These are phyloP conservation scores for Drosophila setosimentum DNA, from an alignment of 2,888 invertebrate species.

Conservation along the genomic window DNA sequence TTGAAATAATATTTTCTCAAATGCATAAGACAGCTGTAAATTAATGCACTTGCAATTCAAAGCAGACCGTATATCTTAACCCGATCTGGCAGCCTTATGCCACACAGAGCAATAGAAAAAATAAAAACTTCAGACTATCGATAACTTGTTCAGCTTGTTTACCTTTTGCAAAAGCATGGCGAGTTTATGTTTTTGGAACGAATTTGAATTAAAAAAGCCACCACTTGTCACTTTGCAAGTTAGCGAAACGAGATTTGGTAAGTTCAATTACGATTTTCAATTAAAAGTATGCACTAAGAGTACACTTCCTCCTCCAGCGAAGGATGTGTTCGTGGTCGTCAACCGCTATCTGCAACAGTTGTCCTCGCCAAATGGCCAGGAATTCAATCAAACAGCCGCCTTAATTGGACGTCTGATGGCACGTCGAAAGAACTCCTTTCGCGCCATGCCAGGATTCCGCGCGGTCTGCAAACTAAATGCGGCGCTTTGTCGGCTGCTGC, in stretches of 20 bases:
- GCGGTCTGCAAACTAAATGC: conserved; percentile 80
- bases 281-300: neutral
- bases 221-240: conserved; percentile 76
- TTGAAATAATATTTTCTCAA: neutral
- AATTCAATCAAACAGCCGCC: conserved; percentile 79
- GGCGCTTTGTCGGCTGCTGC: conserved; percentile 80
- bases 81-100: conserved; percentile 22
- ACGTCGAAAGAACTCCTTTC: conserved; percentile 83
- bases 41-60: neutral
- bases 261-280: conserved; percentile 2
- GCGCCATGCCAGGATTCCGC: conserved; percentile 80
- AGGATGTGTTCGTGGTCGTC: conserved; percentile 60
- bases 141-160: conserved; percentile 18
- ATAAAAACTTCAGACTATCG: neutral
- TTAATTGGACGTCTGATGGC: conserved; percentile 83
- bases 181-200: conserved; percentile 78
- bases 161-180: conserved; percentile 59
- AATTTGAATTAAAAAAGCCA: conserved; percentile 81
- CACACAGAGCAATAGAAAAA: neutral
- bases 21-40: neutral
- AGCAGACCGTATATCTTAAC: neutral
- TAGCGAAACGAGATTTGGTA: conserved; percentile 70
- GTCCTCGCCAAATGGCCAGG: conserved; percentile 39
- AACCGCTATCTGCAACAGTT: conserved; percentile 62
- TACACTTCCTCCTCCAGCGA: conserved; percentile 47